phyloP scores from a whole-genome alignment of 1,140 invertebrate genomes.

The Hypothenemus hampei region DNA sequence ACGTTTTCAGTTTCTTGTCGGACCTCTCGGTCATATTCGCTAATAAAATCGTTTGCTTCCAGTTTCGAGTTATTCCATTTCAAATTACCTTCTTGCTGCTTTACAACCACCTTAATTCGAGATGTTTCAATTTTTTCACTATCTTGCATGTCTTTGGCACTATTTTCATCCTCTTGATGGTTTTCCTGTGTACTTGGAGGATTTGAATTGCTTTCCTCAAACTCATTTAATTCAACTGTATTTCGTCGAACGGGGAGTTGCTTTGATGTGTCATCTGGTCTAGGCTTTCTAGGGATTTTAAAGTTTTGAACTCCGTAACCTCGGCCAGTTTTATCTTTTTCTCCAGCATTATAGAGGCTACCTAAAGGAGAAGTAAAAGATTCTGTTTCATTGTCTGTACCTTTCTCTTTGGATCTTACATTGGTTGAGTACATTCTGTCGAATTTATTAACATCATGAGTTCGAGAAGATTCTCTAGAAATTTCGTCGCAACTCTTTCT shows the following conservation, averaged over 20 bases:
- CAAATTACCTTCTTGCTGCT: too few relatives aligned
- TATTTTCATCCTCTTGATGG: too few relatives aligned
- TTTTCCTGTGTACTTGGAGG: too few relatives aligned
- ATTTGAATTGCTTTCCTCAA: background rate
- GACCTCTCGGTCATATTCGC: too few relatives aligned
- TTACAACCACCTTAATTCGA: too few relatives aligned
- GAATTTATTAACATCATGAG: conserved; percentile 17
- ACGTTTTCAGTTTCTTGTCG: too few relatives aligned
- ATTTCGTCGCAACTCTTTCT: conserved; percentile 1
- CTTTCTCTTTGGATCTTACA: conserved; percentile 1
- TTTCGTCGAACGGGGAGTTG: too few relatives aligned
- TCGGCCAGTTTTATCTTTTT: conserved; percentile 43
- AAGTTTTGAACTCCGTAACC: conserved; percentile 59
- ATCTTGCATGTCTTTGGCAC: too few relatives aligned
- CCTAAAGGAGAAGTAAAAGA: conserved; percentile 48
- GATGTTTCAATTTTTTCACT: too few relatives aligned
- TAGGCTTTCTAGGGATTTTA: conserved; percentile 60
- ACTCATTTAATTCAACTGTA: background rate
- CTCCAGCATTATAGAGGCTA: conserved; percentile 52
- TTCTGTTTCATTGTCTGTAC: conserved; percentile 11
- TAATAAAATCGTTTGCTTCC: conserved; percentile 18
- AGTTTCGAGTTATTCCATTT: too few relatives aligned
- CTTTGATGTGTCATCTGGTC: too few relatives aligned
- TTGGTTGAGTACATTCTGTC: conserved; percentile 31
- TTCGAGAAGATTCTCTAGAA: conserved; percentile 1